phyloP scores from a whole-genome alignment of 2,797 vertebrate genomes.

The Pangasius larnaudii region DNA sequence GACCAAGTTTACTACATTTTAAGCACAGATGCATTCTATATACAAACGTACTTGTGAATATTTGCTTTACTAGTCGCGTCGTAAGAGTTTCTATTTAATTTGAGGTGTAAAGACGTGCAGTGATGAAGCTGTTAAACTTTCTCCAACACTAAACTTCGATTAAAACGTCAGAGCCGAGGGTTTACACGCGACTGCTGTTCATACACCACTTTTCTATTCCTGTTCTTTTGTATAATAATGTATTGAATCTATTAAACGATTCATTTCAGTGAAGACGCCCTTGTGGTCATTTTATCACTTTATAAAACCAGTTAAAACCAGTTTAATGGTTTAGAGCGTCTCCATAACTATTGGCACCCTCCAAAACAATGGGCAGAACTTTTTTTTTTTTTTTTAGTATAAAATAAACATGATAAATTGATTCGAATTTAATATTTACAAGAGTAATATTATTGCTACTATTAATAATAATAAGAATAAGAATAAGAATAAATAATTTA shows the following conservation, averaged over 20 bases:
- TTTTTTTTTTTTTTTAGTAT: not conserved
- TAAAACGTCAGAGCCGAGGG: not conserved
- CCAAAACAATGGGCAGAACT: not conserved
- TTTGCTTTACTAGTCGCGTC: not conserved
- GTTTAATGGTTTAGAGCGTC: not conserved
- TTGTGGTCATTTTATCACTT: not conserved
- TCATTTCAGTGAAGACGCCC: not conserved
- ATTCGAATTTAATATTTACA: not conserved
- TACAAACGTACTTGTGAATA: not conserved
- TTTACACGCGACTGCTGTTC: not conserved
- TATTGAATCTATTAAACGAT: slow-evolving; percentile 25
- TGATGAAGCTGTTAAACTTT: not conserved
- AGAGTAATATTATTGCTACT: too few relatives aligned
- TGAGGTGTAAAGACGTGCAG: not conserved
- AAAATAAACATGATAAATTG: not conserved
- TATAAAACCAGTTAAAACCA: not conserved
- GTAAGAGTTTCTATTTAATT: not conserved
- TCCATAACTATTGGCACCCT: not conserved
- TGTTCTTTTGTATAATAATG: slow-evolving; percentile 24
- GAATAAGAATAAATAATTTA: too few relatives aligned
- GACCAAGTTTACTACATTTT: not conserved
- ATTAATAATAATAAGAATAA: too few relatives aligned
- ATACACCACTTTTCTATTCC: slow-evolving; percentile 15
- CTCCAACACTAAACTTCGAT: not conserved
- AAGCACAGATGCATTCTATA: not conserved